phyloP scores from a whole-genome alignment of 1,140 invertebrate species.

The Parasteatoda tepidariorum region DNA sequence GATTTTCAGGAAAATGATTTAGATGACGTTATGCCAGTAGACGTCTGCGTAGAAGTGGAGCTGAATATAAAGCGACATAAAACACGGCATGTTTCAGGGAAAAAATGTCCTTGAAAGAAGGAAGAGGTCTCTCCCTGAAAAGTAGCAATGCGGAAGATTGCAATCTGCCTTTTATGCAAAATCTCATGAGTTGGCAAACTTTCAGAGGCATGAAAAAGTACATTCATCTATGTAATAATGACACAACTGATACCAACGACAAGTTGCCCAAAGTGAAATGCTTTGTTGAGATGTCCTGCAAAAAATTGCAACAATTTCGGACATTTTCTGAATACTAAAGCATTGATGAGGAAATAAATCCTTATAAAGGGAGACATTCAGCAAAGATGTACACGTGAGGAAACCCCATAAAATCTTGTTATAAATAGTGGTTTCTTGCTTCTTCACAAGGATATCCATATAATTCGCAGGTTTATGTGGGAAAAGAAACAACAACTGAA shows the following conservation, averaged over 20 bases:
- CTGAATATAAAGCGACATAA: background rate
- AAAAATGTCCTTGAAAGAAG: background rate
- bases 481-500: too few relatives aligned
- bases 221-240: too few relatives aligned
- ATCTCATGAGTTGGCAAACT: background rate
- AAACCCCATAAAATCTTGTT: background rate
- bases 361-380: too few relatives aligned
- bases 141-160: background rate
- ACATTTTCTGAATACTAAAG: constrained; percentile 4
- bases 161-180: background rate
- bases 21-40: too few relatives aligned
- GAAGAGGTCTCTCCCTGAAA: background rate
- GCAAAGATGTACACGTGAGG: too few relatives aligned
- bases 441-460: too few relatives aligned
- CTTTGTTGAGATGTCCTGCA: constrained; percentile 11
- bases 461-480: too few relatives aligned
- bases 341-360: background rate
- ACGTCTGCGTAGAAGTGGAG: background rate
- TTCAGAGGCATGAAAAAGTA: background rate
- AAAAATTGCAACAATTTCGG: background rate
- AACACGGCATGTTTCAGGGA: background rate
- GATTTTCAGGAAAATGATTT: too few relatives aligned
- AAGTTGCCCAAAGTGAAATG: background rate
- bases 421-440: background rate
- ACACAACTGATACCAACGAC: background rate